These are phyloP conservation scores for Dasysyrphus tricinctus DNA, from an alignment of 2,888 invertebrate genomes.

Conservation along the genomic window DNA sequence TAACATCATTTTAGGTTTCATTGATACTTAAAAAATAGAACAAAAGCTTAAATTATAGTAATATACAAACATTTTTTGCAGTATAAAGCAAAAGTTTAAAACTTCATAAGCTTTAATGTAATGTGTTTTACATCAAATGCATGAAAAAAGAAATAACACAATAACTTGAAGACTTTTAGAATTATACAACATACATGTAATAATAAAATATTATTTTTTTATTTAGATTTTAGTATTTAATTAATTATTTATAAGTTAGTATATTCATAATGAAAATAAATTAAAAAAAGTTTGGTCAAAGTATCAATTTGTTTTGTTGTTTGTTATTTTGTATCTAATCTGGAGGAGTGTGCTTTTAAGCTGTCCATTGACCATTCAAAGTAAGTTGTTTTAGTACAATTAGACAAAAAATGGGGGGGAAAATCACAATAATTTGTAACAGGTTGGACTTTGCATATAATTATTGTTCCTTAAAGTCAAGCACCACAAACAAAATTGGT, in stretches of 20 bases:
- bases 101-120: slow-evolving; percentile 60
- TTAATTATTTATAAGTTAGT: slow-evolving; percentile 2
- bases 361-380: too few relatives aligned
- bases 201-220: slow-evolving; percentile 2
- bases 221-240: slow-evolving; percentile 29
- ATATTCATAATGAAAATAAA: slow-evolving; percentile 20
- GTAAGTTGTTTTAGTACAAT: too few relatives aligned
- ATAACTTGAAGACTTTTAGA: slow-evolving; percentile 59
- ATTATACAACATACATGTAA: slow-evolving; percentile 11
- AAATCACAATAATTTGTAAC: too few relatives aligned
- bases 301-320: not conserved
- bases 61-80: not conserved
- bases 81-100: slow-evolving; percentile 23
- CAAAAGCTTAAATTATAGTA: not conserved
- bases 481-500: too few relatives aligned
- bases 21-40: slow-evolving; percentile 28
- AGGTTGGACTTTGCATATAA: too few relatives aligned
- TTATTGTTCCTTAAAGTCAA: too few relatives aligned
- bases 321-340: not conserved
- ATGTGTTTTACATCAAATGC: slow-evolving; percentile 53
- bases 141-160: slow-evolving; percentile 25
- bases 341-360: too few relatives aligned
- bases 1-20: slow-evolving; percentile 45
- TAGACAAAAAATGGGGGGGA: too few relatives aligned
- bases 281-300: slow-evolving; percentile 4